These are phyloP conservation scores for Drosophila tsacasi DNA, from an alignment of 1,140 invertebrate genomes.

Conservation along the genomic window DNA sequence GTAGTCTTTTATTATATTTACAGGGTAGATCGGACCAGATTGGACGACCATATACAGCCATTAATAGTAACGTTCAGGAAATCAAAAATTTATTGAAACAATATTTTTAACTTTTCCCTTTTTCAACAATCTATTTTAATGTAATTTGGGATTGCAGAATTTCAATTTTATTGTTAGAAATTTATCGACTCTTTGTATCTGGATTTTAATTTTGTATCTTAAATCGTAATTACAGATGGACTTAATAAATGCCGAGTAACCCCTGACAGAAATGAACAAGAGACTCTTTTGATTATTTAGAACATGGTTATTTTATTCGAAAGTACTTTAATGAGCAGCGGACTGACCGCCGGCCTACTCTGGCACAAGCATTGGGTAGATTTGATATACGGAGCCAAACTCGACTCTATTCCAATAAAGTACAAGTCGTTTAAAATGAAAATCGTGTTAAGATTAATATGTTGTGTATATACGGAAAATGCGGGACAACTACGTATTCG, in stretches of 20 bases:
- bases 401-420: constrained; percentile 34
- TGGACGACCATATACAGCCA: too few species aligned
- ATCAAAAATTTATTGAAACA: too few species aligned
- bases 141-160: too few species aligned
- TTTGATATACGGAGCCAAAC: constrained; percentile 20
- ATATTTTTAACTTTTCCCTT: too few species aligned
- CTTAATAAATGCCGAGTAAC: background rate
- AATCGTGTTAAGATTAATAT: constrained; percentile 48
- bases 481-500: constrained; percentile 40
- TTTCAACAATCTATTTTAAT: too few species aligned
- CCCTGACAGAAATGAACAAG: background rate
- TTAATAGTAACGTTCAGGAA: too few species aligned
- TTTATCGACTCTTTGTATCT: too few species aligned
- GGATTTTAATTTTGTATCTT: too few species aligned
- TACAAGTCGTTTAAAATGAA: constrained; percentile 57
- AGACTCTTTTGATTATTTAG: constrained; percentile 1
- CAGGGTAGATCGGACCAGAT: too few species aligned
- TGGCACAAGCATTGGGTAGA: constrained; percentile 44
- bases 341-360: constrained; percentile 9
- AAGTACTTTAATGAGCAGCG: constrained; percentile 35
- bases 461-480: constrained; percentile 52
- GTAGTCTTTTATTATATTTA: too few species aligned
- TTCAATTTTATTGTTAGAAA: too few species aligned
- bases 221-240: background rate
- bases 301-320: constrained; percentile 53